Percentiles rank a stretch among this genome's conserved stretches.
Evolutionary conservation across 2,113 vertebrate species (phyloP).

Genomic region (Oreochromis spilurus): DNA sequence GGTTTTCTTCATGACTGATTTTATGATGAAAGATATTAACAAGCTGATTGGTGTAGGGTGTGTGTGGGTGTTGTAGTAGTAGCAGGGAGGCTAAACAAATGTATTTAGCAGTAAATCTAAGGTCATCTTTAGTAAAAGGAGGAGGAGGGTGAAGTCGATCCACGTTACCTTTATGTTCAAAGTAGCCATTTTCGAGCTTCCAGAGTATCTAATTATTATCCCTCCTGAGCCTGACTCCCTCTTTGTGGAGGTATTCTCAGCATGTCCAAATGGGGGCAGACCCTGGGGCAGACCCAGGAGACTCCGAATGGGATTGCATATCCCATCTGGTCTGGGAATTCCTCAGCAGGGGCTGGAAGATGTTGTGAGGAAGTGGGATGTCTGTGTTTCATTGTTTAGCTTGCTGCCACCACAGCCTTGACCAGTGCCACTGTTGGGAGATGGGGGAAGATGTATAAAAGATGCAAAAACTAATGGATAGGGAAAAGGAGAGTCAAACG

Average conservation of each 20-base stretch:
- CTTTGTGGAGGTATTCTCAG: slow-evolving; percentile 6
- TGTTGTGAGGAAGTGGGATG: not conserved
- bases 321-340: slow-evolving; percentile 27
- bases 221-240: not conserved
- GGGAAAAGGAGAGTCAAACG: not conserved
- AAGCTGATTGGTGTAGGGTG: not conserved
- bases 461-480: not conserved
- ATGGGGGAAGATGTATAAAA: not conserved
- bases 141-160: not conserved
- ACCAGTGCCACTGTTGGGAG: not conserved
- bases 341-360: not conserved
- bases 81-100: not conserved
- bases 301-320: not conserved
- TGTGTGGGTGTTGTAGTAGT: not conserved
- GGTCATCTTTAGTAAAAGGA: not conserved
- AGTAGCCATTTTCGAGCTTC: not conserved
- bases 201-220: not conserved
- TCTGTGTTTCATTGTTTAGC: not conserved
- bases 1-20: not conserved
- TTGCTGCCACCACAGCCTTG: not conserved
- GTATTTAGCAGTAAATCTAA: not conserved
- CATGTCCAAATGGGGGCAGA: slow-evolving; percentile 1
- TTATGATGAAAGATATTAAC: not conserved
- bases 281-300: not conserved
- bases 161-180: not conserved